Evolutionary conservation across 2,797 vertebrate species (phyloP).

Genomic region (Tympanoctomys barrerae): DNA sequence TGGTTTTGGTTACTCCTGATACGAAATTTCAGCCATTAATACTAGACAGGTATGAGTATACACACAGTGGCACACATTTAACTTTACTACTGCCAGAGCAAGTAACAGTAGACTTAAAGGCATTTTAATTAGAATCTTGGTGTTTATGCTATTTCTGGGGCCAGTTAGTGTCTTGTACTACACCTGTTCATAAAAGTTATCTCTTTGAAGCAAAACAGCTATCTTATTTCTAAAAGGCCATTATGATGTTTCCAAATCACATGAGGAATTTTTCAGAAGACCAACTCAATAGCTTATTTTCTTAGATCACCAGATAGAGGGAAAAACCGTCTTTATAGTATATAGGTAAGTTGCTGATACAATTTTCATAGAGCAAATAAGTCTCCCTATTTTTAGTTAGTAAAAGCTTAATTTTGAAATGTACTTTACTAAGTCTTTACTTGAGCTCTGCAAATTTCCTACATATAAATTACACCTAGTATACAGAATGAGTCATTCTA

Average conservation of each 20-base stretch:
- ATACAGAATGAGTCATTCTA: slow-evolving; percentile 51
- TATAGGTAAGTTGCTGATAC: slow-evolving; percentile 76
- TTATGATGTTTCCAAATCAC: slow-evolving; percentile 41
- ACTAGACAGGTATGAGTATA: not conserved
- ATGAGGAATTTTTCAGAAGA: slow-evolving; percentile 67
- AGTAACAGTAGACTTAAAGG: slow-evolving; percentile 50
- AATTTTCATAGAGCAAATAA: slow-evolving; percentile 58
- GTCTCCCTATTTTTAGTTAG: not conserved
- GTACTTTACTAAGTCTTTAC: slow-evolving; percentile 47
- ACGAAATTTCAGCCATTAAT: slow-evolving; percentile 45
- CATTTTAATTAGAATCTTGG: not conserved
- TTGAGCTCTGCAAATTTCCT: slow-evolving; percentile 51
- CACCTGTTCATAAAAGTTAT: slow-evolving; percentile 54
- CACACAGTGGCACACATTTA: not conserved
- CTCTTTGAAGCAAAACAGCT: slow-evolving; percentile 33
- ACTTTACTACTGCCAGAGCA: slow-evolving; percentile 51
- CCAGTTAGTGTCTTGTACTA: slow-evolving; percentile 3
- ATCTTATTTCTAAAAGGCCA: slow-evolving; percentile 43
- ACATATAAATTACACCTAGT: slow-evolving; percentile 38
- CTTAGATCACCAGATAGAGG: slow-evolving; percentile 70
- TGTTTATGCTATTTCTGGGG: slow-evolving; percentile 24
- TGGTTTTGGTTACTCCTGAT: slow-evolving; percentile 59
- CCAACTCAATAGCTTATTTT: not conserved
- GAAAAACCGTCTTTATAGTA: slow-evolving; percentile 33
- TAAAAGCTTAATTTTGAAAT: slow-evolving; percentile 57